Evolutionary conservation across 2,888 invertebrate species (phyloP).

Genomic region (Gryllus longicercus): DNA sequence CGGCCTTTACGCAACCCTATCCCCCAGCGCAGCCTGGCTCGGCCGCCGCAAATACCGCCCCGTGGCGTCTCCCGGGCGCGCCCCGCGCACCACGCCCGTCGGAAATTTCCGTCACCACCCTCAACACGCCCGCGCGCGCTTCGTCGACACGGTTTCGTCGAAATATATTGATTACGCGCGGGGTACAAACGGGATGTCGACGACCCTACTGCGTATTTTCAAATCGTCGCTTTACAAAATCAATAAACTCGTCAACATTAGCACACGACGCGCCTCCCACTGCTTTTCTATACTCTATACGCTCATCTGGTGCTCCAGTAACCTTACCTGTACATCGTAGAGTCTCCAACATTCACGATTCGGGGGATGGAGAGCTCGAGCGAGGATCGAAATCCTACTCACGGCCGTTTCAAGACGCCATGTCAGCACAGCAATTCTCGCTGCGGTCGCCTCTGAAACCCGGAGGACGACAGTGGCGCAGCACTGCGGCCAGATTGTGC

Average conservation of each 20-base stretch:
- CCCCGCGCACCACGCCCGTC: constrained; percentile 6
- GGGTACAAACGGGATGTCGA: constrained; percentile 36
- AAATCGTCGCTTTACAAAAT: constrained; percentile 35
- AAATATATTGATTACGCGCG: constrained; percentile 36
- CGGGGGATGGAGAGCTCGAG: constrained; percentile 35
- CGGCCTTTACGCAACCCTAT: constrained; percentile 37
- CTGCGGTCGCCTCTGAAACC: constrained; percentile 33
- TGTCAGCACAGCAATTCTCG: constrained; percentile 35
- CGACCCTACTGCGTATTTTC: constrained; percentile 37
- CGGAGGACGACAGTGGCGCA: constrained; percentile 27
- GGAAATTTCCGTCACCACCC: constrained; percentile 4
- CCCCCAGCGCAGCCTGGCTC: constrained; percentile 25
- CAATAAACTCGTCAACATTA: constrained; percentile 32
- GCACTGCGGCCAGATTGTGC: constrained; percentile 23
- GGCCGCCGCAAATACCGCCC: constrained; percentile 6
- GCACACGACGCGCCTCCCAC: neutral
- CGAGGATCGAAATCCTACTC: constrained; percentile 36
- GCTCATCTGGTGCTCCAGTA: constrained; percentile 17
- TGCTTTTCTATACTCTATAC: neutral
- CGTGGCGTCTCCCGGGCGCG: neutral
- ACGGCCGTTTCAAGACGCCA: constrained; percentile 35
- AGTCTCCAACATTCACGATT: constrained; percentile 31
- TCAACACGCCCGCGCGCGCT: neutral
- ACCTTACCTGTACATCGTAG: constrained; percentile 35
- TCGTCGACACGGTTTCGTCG: neutral